Evolutionary conservation across 2,888 invertebrate species (phyloP), one percentile per base, ranked within the genome.

Genomic region (Euzetes globulus): DNA sequence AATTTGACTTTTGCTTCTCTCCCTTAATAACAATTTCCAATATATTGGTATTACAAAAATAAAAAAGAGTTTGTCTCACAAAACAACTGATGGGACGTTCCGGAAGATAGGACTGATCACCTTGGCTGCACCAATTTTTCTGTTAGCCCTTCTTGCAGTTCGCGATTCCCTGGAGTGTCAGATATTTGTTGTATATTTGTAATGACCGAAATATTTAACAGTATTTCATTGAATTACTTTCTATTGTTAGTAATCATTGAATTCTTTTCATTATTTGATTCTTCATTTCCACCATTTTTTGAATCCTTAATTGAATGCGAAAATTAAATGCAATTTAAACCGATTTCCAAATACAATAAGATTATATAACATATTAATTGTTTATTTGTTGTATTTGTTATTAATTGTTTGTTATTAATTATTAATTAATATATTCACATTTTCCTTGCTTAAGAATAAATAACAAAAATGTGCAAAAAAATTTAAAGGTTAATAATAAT

Each of bases 1-100:
- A 22, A 47, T 47, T 47, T 70, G 70, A 70, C 70, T 70, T 70
- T 70, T 45, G 37, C 70, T 70, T 70, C 70, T 37, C 17, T 70
- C 25, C 25, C 70, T 70, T 45, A 19, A 15, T 9, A 19, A 37
- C 22, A 25, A 47, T 41, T 33, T 41, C n/a, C 17, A 29, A 7
- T 45, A 3, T n/a, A 63, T 1, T 33, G 7, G 7, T 37, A 65
- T 25, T 58, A 58, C 5, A 25, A n/a, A n/a, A n/a, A n/a, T n/a
- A n/a, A n/a, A n/a, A n/a, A n/a, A 15, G 6, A 7, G 9, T 19
- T 19, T 15, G n/a, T n/a, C 63, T 65, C 19, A 65, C 63, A 65
- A 19, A 11, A 65, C 63, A 65, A 65, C 37, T 65, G 63, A 37
- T 1, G 63, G 63, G n/a, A 65, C 63, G 6, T 65, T 65, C 22